These are phyloP conservation scores for Sinosuthora webbiana DNA, from an alignment of 2,113 vertebrate species.

Conservation along the genomic window DNA sequence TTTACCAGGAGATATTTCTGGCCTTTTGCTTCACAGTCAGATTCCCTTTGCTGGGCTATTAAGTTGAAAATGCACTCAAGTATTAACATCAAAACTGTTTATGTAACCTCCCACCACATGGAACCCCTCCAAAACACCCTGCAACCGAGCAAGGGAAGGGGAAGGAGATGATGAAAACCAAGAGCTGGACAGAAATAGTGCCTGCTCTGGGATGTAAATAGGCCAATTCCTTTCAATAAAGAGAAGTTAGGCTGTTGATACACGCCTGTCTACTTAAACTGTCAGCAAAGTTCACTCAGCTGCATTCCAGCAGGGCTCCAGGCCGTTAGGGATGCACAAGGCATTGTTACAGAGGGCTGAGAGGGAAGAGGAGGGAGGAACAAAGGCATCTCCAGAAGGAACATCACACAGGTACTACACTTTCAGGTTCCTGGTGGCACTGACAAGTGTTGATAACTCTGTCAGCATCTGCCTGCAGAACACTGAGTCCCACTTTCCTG, in stretches of 20 bases:
- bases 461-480: background rate
- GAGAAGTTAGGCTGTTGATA: background rate
- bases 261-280: background rate
- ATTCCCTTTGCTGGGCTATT: constrained; percentile 45
- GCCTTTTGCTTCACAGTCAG: constrained; percentile 59
- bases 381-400: background rate
- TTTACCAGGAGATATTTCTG: constrained; percentile 61
- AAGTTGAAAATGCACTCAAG: constrained; percentile 58
- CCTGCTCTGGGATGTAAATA: constrained; percentile 13
- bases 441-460: background rate
- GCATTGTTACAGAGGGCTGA: background rate
- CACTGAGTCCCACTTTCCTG: background rate
- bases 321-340: background rate
- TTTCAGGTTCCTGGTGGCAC: background rate
- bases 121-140: constrained; percentile 3
- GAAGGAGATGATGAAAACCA: background rate
- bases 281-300: background rate
- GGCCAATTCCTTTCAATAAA: background rate
- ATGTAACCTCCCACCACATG: background rate
- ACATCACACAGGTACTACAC: background rate
- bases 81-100: constrained; percentile 50
- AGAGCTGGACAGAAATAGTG: background rate
- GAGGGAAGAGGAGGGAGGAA: background rate
- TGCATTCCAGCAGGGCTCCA: background rate
- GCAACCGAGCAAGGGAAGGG: background rate